Percentiles rank a stretch among this genome's conserved stretches.
These are phyloP conservation scores for Dilophus febrilis DNA, from an alignment of 2,888 invertebrate genomes.

Conservation along the genomic window DNA sequence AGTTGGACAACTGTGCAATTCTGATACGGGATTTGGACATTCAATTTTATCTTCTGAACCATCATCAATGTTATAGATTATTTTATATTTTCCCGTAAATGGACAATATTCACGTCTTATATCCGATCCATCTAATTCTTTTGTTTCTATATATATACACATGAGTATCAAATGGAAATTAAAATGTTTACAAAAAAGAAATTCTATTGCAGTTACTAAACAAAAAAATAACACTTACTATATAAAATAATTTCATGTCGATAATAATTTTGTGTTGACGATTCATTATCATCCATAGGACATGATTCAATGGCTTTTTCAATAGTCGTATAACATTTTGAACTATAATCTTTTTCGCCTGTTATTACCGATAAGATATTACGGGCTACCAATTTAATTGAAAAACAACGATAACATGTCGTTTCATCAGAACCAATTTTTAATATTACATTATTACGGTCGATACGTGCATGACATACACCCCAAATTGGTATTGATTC, in stretches of 20 bases:
- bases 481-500: slow-evolving; percentile 49
- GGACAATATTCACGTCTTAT: slow-evolving; percentile 44
- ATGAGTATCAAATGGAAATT: slow-evolving; percentile 1
- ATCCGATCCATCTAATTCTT: slow-evolving; percentile 32
- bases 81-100: slow-evolving; percentile 40
- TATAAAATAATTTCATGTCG: slow-evolving; percentile 36
- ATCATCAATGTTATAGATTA: slow-evolving; percentile 36
- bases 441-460: slow-evolving; percentile 39
- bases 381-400: slow-evolving; percentile 37
- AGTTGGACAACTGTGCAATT: slow-evolving; percentile 41
- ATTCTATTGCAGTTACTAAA: no score
- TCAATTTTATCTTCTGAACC: slow-evolving; percentile 31
- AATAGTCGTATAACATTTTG: slow-evolving; percentile 41
- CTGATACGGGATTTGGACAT: slow-evolving; percentile 37
- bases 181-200: no score
- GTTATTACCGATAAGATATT: slow-evolving; percentile 44
- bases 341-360: slow-evolving; percentile 34
- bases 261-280: slow-evolving; percentile 15
- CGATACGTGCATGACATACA: slow-evolving; percentile 39
- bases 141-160: slow-evolving; percentile 29
- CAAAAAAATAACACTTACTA: slow-evolving; percentile 31
- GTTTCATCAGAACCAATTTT: slow-evolving; percentile 38
- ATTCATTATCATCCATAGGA: slow-evolving; percentile 31
- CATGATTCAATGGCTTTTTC: slow-evolving; percentile 40
- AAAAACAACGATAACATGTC: slow-evolving; percentile 43